phyloP scores from a whole-genome alignment of 2,797 vertebrate species.

The Taenioides sp. region DNA sequence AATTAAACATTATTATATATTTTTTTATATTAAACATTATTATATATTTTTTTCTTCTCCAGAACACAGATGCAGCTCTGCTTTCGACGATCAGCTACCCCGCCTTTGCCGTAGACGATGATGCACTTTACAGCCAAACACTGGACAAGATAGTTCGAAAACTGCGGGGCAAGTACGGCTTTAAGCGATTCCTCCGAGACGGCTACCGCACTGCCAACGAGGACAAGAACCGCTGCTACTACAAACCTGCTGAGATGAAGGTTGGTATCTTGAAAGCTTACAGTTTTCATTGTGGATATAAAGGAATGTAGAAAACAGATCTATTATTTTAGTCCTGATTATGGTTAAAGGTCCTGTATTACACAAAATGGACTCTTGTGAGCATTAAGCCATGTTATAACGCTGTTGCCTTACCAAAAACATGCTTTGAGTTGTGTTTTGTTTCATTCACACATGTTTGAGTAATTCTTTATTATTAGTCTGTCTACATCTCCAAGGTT shows the following conservation, averaged over 20 bases:
- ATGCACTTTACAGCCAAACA: slow-evolving; percentile 90
- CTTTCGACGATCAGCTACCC: slow-evolving; percentile 96
- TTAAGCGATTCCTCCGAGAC: slow-evolving; percentile 93
- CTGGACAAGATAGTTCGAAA: slow-evolving; percentile 94
- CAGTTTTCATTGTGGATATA: background rate
- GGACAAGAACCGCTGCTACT: slow-evolving; percentile 87
- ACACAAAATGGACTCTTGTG: too few relatives aligned
- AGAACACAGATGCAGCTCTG: slow-evolving; percentile 97
- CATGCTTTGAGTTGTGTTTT: too few relatives aligned
- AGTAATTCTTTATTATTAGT: too few relatives aligned
- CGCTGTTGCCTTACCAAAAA: too few relatives aligned
- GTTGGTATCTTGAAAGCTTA: slow-evolving; percentile 64
- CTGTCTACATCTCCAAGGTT: too few relatives aligned
- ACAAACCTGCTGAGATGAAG: slow-evolving; percentile 98
- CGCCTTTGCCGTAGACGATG: slow-evolving; percentile 96
- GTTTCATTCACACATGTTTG: too few relatives aligned
- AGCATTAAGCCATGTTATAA: too few relatives aligned
- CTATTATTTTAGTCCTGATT: too few relatives aligned
- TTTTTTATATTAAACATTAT: background rate
- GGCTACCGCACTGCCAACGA: slow-evolving; percentile 93
- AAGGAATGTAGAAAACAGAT: background rate
- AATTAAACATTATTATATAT: background rate
- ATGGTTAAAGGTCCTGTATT: too few relatives aligned
- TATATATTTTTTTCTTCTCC: background rate
- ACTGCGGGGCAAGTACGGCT: slow-evolving; percentile 91